Evolutionary conservation across 2,797 vertebrate species (phyloP).

Genomic region (Bradypodion ventrale): DNA sequence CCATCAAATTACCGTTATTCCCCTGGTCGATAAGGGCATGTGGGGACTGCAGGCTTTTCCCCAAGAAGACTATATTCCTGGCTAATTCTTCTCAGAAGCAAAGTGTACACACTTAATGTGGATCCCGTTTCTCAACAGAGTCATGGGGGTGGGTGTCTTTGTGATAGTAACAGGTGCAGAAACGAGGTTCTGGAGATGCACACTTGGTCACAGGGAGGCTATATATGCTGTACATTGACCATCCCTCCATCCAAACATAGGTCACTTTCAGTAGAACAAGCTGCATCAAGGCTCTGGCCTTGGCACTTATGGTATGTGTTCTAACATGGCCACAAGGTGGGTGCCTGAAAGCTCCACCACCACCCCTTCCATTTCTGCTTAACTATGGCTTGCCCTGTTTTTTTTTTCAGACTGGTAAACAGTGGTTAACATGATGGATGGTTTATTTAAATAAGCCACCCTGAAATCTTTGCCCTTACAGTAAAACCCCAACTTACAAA

Average conservation of each 20-base stretch:
- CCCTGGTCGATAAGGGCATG: not conserved
- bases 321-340: not conserved
- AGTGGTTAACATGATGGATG: not conserved
- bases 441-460: not conserved
- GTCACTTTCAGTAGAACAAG: not conserved
- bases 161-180: not conserved
- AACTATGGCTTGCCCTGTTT: not conserved
- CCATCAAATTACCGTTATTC: not conserved
- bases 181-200: not conserved
- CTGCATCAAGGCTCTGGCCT: not conserved
- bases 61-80: not conserved
- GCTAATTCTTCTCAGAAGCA: not conserved
- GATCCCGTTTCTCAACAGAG: not conserved
- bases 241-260: not conserved
- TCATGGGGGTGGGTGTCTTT: not conserved
- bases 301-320: not conserved
- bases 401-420: not conserved
- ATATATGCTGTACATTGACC: not conserved
- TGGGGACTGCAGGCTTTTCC: not conserved
- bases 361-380: not conserved
- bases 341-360: not conserved
- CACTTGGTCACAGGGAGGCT: not conserved
- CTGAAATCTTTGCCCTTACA: not conserved
- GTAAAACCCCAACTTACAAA: no score
- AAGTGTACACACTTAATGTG: not conserved